Base-by-base conservation (phyloP, 2,797 vertebrate genomes). In the Knipowitschia caucasica region DNA sequence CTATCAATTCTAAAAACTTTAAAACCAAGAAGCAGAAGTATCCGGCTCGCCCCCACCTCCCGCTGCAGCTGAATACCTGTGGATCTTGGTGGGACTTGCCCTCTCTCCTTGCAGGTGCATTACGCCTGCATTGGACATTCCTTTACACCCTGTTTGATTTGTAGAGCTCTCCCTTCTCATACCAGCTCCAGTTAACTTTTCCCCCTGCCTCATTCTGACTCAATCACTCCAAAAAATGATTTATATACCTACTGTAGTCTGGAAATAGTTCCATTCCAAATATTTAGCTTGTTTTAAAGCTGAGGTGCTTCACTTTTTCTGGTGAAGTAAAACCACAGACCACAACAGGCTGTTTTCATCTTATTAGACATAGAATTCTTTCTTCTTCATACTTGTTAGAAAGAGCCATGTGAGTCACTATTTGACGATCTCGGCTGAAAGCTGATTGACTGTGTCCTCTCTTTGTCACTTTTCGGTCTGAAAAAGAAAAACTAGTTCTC, bases 31-130 rank as follows among this genome's bases (percentile, higher is more conserved):
- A 10, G n/a, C 15, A 11, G 38, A 23, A 3, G 38, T 40, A 23
- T 34, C 5, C 29, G 15, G 12, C 26, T 26, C 8, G 23, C 17
- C 20, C 36, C 35, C 8, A 38, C 12, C 31, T 27, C 10, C 36
- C 15, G 34, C 34, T 57, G 34, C 56, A 10, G 25, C 25, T 61
- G 60, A 83, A 87, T 88, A 85, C 86, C 78, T 73, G 27, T 52
- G 4, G 36, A 81, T 64, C 85, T 80, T 88, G 86, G 86, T 69
- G 75, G 78, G 78, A 88, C 86, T 75, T 88, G 88, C 81, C 50
- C 77, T 59, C 35, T 21, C 64, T 86, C 73, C 76, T 79, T 86
- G 82, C 87, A 88, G 86, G 85, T 89, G 80, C 85, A 33, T 12
- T 69, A 59, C 66, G 80, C 6, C n/a, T 7, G 73, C 67, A 77